These are phyloP conservation scores for Sula dactylatra DNA, from an alignment of 2,113 vertebrate genomes.

Conservation along the genomic window DNA sequence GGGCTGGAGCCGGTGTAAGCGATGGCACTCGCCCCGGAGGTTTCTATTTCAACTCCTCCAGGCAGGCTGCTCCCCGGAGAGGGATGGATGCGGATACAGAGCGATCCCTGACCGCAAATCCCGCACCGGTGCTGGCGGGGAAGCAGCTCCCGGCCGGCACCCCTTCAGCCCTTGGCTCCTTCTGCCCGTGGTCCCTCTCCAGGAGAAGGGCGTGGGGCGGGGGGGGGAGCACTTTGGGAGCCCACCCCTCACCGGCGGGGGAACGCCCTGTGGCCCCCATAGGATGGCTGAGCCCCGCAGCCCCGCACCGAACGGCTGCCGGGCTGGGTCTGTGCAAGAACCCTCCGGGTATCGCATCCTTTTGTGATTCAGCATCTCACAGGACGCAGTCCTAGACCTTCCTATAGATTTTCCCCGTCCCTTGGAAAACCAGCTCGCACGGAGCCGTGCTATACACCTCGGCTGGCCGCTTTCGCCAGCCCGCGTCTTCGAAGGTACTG, in stretches of 20 bases:
- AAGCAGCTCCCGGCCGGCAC: not conserved
- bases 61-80: not conserved
- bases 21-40: not conserved
- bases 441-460: not conserved
- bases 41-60: too few species aligned
- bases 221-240: not conserved
- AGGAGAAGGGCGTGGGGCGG: not conserved
- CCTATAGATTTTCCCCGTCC: not conserved
- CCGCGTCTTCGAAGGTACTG: not conserved
- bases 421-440: not conserved
- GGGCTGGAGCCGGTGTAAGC: not conserved
- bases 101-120: not conserved
- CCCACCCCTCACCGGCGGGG: not conserved
- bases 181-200: not conserved
- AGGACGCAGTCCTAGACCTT: not conserved
- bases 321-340: not conserved
- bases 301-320: not conserved
- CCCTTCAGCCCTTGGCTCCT: not conserved
- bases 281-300: not conserved
- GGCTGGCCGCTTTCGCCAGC: not conserved
- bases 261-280: not conserved
- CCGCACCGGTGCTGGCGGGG: not conserved
- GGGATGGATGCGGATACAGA: not conserved
- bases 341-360: not conserved
- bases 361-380: fast-evolving